Conservation (phyloP, 2,113 vertebrate genomes). For the Rhinolophus ferrumequinum region DNA sequence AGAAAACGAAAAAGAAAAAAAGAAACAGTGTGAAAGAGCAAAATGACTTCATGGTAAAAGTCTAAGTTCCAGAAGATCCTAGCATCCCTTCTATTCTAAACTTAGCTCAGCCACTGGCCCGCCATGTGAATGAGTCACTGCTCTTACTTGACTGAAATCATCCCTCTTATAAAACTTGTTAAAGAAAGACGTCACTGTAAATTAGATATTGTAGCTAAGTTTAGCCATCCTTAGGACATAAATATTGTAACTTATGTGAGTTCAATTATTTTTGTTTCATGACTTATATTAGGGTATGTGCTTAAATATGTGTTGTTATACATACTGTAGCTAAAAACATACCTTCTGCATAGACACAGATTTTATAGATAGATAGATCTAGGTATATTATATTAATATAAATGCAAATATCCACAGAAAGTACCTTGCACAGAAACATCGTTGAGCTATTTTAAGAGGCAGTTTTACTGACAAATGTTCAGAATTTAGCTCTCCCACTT, state of each 20-base stretch:
- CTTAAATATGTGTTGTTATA: constrained; percentile 64
- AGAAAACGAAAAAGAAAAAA: not conserved
- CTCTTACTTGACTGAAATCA: constrained; percentile 88
- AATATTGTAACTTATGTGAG: constrained; percentile 85
- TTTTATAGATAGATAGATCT: constrained; percentile 34
- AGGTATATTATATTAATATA: not conserved
- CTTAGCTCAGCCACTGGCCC: constrained; percentile 87
- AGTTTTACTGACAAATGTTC: constrained; percentile 64
- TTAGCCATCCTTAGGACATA: constrained; percentile 84
- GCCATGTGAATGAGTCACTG: constrained; percentile 87
- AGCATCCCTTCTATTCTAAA: constrained; percentile 85
- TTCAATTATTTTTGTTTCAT: constrained; percentile 80
- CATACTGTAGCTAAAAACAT: constrained; percentile 61
- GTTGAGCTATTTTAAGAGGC: constrained; percentile 74
- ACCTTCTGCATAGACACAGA: constrained; percentile 61
- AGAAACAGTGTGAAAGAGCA: constrained; percentile 62
- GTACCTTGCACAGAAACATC: constrained; percentile 68
- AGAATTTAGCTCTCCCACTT: constrained; percentile 53
- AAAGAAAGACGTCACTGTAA: constrained; percentile 90
- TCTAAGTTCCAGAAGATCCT: constrained; percentile 79
- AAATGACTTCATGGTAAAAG: constrained; percentile 78
- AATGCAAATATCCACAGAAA: constrained; percentile 61
- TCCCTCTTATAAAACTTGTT: constrained; percentile 89
- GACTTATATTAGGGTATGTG: constrained; percentile 70
- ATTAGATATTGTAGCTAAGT: constrained; percentile 89